Base-by-base conservation (phyloP, 2,888 invertebrate species). In the Nemurella pictetii region DNA sequence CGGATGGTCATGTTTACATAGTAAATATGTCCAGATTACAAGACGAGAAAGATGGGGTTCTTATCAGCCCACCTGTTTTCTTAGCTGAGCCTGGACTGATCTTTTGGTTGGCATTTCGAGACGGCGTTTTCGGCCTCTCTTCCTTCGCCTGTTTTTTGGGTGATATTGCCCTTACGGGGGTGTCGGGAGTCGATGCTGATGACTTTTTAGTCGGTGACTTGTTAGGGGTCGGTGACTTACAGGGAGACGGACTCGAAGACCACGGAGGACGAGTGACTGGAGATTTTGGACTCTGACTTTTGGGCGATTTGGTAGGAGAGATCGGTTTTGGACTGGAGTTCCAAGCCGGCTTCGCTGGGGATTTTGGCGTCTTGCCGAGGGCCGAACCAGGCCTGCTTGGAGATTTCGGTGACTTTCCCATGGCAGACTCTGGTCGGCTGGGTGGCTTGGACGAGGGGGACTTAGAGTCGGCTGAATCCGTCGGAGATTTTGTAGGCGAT, bases 141-240 rank as follows among this genome's bases (percentile, higher is more conserved):
- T 84, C 89, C 88, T 90, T 90, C 83, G 88, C 87, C n/a, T 90
- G 91, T 87, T 91, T 91, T 87, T 89, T 90, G 83, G 91, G 90
- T 87, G 91, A 90, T 86, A 91, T 90, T 87, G 91, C 89, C 88
- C 91, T 91, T 85, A n/a, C 27, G 12, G 90, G 89, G 88, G 90
- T 91, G 86, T 88, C 87, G 91, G 91, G 84, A 91, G 92, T 86
- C 80, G 87, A 86, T n/a, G 85, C 88, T 72, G 94, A 92, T 80
- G 94, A 91, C 83, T 89, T 89, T 90, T 95, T 96, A 85, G 93
- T 94, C 85, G 95, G 95, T 29, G 95, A 95, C 75, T 75, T 75
- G 75, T 25, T 75, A 9, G 75, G 75, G 2, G 80, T 81, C 9
- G 35, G 80, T 81, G 80, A 36, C 26, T 81, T 81, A 9, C 32